phyloP scores from a whole-genome alignment of 2,888 invertebrate species.

The Lacanobia oleracea region DNA sequence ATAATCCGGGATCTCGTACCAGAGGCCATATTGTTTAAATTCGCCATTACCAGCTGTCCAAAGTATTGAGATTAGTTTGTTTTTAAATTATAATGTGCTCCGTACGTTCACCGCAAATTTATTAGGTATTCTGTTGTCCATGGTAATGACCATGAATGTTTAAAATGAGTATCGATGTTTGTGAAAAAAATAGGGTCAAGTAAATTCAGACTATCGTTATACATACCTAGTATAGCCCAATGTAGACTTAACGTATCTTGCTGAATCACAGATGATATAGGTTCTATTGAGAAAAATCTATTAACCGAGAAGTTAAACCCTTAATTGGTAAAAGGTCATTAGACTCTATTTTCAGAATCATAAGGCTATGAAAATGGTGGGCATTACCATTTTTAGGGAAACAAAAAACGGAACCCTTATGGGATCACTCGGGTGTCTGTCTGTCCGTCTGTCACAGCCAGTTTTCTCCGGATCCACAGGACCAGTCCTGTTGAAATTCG shows the following conservation, averaged over 20 bases:
- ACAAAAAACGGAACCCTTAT: no score
- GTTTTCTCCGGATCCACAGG: no score
- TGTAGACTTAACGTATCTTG: conserved; percentile 1
- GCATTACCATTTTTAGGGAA: background rate
- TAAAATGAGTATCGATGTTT: conserved; percentile 13
- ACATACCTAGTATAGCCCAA: no score
- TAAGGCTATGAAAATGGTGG: background rate
- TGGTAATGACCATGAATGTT: conserved; percentile 32
- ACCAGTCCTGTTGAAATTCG: no score
- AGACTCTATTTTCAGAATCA: background rate
- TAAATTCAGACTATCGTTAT: conserved; percentile 9
- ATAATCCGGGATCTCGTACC: conserved; percentile 26
- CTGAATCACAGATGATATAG: background rate
- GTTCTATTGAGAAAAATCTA: background rate
- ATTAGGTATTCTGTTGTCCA: conserved; percentile 22
- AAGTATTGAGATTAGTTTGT: conserved; percentile 61
- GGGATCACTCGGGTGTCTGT: no score
- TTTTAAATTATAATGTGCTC: conserved; percentile 57
- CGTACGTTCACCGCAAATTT: conserved; percentile 58
- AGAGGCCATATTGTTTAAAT: conserved; percentile 47
- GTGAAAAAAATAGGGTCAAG: conserved; percentile 28
- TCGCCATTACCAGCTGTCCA: conserved; percentile 62
- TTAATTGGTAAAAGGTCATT: background rate
- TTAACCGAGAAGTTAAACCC: background rate
- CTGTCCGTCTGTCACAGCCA: no score